Evolutionary conservation across 2,113 vertebrate species (phyloP), one percentile per base, ranked within the genome.

Genomic region (Scolopax mira): DNA sequence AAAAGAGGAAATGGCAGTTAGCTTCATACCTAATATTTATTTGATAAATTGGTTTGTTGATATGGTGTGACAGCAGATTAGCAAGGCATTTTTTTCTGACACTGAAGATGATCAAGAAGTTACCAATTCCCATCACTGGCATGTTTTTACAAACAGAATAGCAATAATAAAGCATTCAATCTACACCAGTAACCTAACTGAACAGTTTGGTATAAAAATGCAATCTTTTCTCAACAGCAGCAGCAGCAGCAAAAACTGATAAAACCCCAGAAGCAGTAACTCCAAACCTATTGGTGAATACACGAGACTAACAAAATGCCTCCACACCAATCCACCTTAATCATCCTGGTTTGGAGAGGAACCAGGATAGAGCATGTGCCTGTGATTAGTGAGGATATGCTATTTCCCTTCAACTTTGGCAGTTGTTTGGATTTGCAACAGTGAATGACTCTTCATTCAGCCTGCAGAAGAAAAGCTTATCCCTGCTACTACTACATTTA

Each of bases 311-410:
- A 74, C 12, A 88, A 64, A 67, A 79, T n/a, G 46, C 8, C 3
- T 57, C 41, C 37, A 39, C 6, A 39, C 10, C 30, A 23, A 13
- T 33, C 11, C 9, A 60, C 49, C 10, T 80, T 46, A 64, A 72
- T 35, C 10, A 23, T 51, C 44, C 33, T 52, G 54, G 55, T 52
- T 55, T 85, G 54, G 30, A 87, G 57, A 37, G 23, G 33, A 65
- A 73, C 73, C 0, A 58, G 17, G 11, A 18, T 2, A 16, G 9
- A 64, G 6, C 35, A 44, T 0, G 0, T 61, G 15, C 15, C 46
- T n/a, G 10, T 0, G 0, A 3, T 0, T 28, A 3, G 13, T 33
- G 42, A 35, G 44, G 27, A 33, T 33, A 17, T 11, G 21, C 10
- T 61, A 6, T 52, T 81, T 74, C 14, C 14, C 35, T 89, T 60